Evolutionary conservation across 2,888 invertebrate species (phyloP).

Genomic region (Drosophila picticornis): DNA sequence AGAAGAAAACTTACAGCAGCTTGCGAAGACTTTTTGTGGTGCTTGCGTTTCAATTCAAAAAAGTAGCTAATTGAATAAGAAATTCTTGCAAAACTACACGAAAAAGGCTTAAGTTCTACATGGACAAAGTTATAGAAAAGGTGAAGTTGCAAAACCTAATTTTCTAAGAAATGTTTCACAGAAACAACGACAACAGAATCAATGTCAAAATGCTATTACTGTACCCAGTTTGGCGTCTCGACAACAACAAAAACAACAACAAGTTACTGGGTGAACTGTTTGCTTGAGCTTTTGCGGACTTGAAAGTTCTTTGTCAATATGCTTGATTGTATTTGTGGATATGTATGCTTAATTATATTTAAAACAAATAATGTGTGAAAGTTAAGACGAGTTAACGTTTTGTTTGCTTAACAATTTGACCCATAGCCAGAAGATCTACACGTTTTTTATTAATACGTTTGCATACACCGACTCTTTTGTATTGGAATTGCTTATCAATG

Average conservation of each 20-base stretch:
- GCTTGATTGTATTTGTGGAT: slow-evolving; percentile 16
- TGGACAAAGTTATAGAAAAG: slow-evolving; percentile 76
- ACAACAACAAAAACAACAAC: slow-evolving; percentile 4
- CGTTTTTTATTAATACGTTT: slow-evolving; percentile 3
- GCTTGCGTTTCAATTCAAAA: slow-evolving; percentile 57
- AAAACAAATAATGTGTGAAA: slow-evolving; percentile 59
- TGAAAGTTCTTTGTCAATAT: neutral
- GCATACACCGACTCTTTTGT: neutral
- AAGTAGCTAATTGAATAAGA: slow-evolving; percentile 78
- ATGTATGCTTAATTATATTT: slow-evolving; percentile 37
- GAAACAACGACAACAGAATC: slow-evolving; percentile 33
- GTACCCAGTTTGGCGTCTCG: slow-evolving; percentile 9
- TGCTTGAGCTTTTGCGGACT: slow-evolving; percentile 1
- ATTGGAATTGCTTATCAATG: slow-evolving; percentile 6
- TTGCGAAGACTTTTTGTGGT: slow-evolving; percentile 48
- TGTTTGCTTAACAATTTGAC: slow-evolving; percentile 32
- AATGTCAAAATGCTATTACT: slow-evolving; percentile 3
- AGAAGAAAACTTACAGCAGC: slow-evolving; percentile 31
- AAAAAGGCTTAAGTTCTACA: slow-evolving; percentile 78
- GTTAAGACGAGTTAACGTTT: slow-evolving; percentile 22
- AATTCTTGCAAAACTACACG: slow-evolving; percentile 64
- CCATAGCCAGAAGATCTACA: slow-evolving; percentile 30
- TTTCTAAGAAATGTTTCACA: slow-evolving; percentile 57
- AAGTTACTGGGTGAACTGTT: slow-evolving; percentile 9
- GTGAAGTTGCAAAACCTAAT: slow-evolving; percentile 73